phyloP scores from a whole-genome alignment of 2,888 invertebrate genomes.

The Ceratothoa steindachneri region DNA sequence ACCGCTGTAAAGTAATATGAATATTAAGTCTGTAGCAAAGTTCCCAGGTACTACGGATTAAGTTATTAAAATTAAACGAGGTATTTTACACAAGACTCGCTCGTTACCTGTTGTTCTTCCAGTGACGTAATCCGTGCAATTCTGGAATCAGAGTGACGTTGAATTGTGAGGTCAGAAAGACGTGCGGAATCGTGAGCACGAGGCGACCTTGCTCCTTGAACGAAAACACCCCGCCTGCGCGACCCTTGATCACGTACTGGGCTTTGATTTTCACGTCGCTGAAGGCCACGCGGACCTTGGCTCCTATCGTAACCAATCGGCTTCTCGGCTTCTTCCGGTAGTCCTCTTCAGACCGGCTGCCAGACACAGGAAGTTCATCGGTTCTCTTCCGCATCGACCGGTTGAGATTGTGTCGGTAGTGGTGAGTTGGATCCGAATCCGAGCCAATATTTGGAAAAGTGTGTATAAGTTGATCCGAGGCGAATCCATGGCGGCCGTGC shows the following conservation, averaged over 20 bases:
- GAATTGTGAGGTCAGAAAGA: conserved; percentile 35
- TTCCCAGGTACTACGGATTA: too few relatives aligned
- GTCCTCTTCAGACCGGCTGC: background rate
- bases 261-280: conserved; percentile 28
- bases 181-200: conserved; percentile 27
- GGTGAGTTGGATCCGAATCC: too few relatives aligned
- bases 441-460: too few relatives aligned
- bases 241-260: conserved; percentile 37
- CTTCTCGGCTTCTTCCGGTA: background rate
- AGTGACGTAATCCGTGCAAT: background rate
- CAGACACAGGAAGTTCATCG: background rate
- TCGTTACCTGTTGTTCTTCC: background rate
- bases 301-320: conserved; percentile 7
- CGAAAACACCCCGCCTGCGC: conserved; percentile 38
- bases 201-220: conserved; percentile 36
- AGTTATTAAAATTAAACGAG: too few relatives aligned
- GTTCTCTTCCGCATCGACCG: background rate
- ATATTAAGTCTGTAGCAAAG: too few relatives aligned
- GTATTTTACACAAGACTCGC: too few relatives aligned
- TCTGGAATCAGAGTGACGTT: conserved; percentile 24
- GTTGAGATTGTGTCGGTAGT: background rate
- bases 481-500: background rate
- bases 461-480: background rate
- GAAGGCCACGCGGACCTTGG: conserved; percentile 31
- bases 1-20: too few relatives aligned